phyloP scores from a whole-genome alignment of 2,888 invertebrate genomes.

The Diloba caeruleocephala region DNA sequence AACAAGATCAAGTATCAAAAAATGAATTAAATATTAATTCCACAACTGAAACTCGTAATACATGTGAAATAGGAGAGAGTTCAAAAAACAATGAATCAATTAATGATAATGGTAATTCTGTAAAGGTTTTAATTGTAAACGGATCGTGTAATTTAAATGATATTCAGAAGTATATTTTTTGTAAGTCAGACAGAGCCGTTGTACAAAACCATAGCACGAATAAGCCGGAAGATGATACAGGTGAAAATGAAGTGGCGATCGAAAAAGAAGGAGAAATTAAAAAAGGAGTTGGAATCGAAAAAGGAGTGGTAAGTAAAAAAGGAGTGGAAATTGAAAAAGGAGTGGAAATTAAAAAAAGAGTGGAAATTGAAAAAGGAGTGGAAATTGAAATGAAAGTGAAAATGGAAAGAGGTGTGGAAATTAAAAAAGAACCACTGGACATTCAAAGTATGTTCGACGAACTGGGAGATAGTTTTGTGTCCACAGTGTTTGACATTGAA shows the following conservation, averaged over 20 bases:
- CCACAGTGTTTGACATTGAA: conserved; percentile 66
- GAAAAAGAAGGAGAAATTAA: neutral
- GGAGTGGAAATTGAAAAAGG: neutral
- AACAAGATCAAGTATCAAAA: neutral
- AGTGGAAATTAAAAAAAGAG: too few relatives aligned
- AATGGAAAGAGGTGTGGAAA: neutral
- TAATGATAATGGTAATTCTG: neutral
- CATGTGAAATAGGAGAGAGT: neutral
- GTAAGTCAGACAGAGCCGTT: neutral
- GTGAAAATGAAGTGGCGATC: neutral
- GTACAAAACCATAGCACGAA: conserved; percentile 5
- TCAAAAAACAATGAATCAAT: neutral
- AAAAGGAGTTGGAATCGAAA: too few relatives aligned
- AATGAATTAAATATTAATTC: too few relatives aligned
- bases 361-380: too few relatives aligned
- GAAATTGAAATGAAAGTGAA: too few relatives aligned
- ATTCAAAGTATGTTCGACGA: conserved; percentile 56
- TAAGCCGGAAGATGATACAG: neutral
- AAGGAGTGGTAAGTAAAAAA: neutral
- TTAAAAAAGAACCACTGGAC: conserved; percentile 33
- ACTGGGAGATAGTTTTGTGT: conserved; percentile 63
- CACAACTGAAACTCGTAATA: too few relatives aligned
- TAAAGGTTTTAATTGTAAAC: neutral
- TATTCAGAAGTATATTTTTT: neutral
- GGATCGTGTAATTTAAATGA: neutral